Evolutionary conservation across 2,888 invertebrate species (phyloP).

Genomic region (Dusona sp.): DNA sequence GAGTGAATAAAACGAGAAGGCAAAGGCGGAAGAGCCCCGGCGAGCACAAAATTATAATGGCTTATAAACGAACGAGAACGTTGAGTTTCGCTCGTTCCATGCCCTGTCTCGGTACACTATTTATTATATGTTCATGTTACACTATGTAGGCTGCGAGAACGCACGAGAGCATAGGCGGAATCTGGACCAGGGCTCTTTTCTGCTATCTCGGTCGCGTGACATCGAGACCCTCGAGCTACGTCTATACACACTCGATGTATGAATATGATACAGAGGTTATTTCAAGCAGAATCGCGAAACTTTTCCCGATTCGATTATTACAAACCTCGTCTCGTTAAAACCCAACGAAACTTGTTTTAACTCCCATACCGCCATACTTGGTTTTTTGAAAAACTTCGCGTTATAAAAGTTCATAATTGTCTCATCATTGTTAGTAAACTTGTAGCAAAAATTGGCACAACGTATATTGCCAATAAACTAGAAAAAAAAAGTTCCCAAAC

Average conservation of each 20-base stretch:
- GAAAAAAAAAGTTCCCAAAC: no score
- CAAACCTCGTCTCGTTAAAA: no score
- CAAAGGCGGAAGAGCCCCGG: constrained; percentile 55
- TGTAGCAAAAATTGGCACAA: neutral
- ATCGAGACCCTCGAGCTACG: constrained; percentile 65
- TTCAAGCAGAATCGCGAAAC: neutral
- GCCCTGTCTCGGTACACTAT: constrained; percentile 57
- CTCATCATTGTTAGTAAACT: neutral
- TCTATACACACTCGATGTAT: constrained; percentile 39
- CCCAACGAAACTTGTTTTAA: no score
- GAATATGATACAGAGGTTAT: neutral
- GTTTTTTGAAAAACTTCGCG: neutral
- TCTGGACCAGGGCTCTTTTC: constrained; percentile 68
- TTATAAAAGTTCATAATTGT: neutral
- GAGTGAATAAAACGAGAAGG: constrained; percentile 48
- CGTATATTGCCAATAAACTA: no score
- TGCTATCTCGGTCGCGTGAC: constrained; percentile 69
- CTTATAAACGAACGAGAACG: constrained; percentile 65
- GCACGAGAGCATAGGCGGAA: constrained; percentile 70
- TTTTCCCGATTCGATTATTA: neutral
- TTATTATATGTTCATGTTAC: constrained; percentile 37
- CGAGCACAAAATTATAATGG: constrained; percentile 72
- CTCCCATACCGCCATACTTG: neutral
- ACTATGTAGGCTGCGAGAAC: constrained; percentile 71
- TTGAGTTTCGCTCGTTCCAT: constrained; percentile 62